Evolutionary conservation across 2,113 vertebrate genomes (phyloP), one percentile per base, ranked within the genome.

Genomic region (Alethe diademata): DNA sequence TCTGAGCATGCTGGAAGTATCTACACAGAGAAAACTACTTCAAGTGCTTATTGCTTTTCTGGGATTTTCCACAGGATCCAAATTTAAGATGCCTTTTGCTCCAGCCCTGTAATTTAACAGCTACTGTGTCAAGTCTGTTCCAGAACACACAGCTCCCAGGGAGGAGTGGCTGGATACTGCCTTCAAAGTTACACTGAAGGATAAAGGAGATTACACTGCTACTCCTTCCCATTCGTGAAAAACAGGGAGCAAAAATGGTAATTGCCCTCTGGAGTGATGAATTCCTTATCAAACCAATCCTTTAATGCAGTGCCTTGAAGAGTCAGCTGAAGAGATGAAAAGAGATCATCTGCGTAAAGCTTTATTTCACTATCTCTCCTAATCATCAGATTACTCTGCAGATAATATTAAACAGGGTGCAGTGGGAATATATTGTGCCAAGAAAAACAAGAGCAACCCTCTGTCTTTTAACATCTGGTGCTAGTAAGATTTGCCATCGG

Each of bases 261-360:
- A 94, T 76, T 92, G 95, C 88, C 85, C 88, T 90, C 69, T 24
- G 64, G 79, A 96, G 90, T 45, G 11, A 86, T 50, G 90, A 92
- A 92, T 88, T 95, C 88, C 86, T 93, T 88, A 96, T 92, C 93
- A 95, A 61, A 84, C 76, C 23, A 0, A 95, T 86, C 93, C 92
- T 90, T 93, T 94, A 94, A 91, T 58, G 89, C 92, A 92, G 83
- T 20, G 91, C 86, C 92, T 96, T 9, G 6, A 71, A 96, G 73
- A 96, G 83, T 93, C 95, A 96, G 90, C 86, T 95, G 95, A 96
- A 79, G 86, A 88, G 83, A 97, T 93, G 88, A 95, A 97, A 90
- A 74, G 88, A 95, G 88, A 93, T 92, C 90, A 94, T 96, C 93
- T 96, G 74, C 10, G 58, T 86, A 88, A 95, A 92, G 90, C 93